Evolutionary conservation across 2,797 vertebrate species (phyloP).

Genomic region (Chromis chromis): DNA sequence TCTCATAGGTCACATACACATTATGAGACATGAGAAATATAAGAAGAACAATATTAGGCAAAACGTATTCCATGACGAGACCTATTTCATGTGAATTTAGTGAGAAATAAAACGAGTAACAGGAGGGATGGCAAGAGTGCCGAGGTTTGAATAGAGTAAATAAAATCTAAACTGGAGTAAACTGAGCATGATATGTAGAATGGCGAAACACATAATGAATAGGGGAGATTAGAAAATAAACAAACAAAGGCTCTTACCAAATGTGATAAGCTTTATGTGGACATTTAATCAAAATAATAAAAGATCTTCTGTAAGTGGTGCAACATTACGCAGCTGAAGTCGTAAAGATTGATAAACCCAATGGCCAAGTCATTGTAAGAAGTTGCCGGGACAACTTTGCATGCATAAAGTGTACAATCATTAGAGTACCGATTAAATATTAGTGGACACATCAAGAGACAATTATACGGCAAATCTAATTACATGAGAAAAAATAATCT

Average conservation of each 20-base stretch:
- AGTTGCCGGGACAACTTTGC: neutral
- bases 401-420: constrained; percentile 1
- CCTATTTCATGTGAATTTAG: neutral
- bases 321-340: neutral
- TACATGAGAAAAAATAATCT: neutral
- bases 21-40: constrained; percentile 6
- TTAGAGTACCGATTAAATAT: neutral
- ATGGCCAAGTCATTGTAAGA: neutral
- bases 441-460: neutral
- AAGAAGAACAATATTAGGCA: neutral
- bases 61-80: neutral
- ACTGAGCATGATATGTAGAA: constrained; percentile 8
- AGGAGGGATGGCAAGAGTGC: neutral
- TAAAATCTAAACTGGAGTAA: constrained; percentile 28
- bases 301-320: neutral
- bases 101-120: neutral
- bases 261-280: neutral
- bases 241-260: constrained; percentile 1
- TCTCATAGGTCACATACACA: constrained; percentile 11
- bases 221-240: constrained; percentile 4
- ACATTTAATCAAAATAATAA: neutral
- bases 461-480: neutral
- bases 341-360: neutral
- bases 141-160: constrained; percentile 11
- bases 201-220: neutral